Evolutionary conservation across 1,140 invertebrate genomes (phyloP).

Genomic region (Nilaparvata lugens): DNA sequence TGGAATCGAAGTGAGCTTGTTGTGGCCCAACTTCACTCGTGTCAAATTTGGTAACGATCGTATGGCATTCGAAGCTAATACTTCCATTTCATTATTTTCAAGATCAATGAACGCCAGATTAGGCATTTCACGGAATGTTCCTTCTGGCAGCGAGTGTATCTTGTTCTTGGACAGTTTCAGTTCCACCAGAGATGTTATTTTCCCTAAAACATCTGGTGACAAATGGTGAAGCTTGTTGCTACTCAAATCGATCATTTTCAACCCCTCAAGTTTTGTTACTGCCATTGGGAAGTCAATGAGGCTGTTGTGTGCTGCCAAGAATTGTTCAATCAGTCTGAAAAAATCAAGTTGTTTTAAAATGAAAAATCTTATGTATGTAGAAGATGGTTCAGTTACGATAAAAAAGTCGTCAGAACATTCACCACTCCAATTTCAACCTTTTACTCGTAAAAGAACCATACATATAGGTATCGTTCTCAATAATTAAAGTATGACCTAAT

Average conservation of each 20-base stretch:
- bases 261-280: constrained; percentile 52
- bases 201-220: constrained; percentile 53
- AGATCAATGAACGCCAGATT: constrained; percentile 63
- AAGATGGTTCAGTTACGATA: no score
- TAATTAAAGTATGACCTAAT: no score
- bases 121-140: constrained; percentile 59
- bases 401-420: no score
- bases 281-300: constrained; percentile 59
- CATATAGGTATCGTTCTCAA: no score
- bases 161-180: constrained; percentile 63
- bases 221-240: constrained; percentile 67
- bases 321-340: constrained; percentile 52
- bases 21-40: constrained; percentile 58
- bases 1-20: constrained; percentile 42
- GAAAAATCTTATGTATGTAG: no score
- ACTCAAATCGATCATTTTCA: constrained; percentile 64
- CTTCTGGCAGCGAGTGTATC: constrained; percentile 57
- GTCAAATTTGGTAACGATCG: constrained; percentile 63
- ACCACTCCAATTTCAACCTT: no score
- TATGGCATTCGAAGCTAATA: constrained; percentile 67
- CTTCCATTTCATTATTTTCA: constrained; percentile 69
- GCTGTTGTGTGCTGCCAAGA: constrained; percentile 71
- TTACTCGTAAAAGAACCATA: no score
- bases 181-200: constrained; percentile 50
- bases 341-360: background rate